These are phyloP conservation scores for Coracopsis vasa DNA, from an alignment of 2,113 vertebrate species.

Conservation along the genomic window DNA sequence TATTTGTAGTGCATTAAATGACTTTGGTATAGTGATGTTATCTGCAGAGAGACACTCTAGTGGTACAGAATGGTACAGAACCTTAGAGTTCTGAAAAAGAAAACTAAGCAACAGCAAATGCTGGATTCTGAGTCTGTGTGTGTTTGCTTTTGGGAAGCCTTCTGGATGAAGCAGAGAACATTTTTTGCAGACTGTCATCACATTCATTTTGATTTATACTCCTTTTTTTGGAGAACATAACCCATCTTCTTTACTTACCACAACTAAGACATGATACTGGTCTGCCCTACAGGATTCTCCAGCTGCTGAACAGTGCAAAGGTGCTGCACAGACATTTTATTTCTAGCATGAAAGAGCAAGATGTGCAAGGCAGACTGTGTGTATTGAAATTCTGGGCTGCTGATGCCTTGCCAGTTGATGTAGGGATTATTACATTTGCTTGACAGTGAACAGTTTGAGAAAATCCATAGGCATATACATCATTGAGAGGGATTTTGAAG, in stretches of 20 bases:
- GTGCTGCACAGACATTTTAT: background rate
- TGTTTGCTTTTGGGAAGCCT: background rate
- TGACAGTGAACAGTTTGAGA: background rate
- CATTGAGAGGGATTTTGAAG: background rate
- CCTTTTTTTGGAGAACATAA: background rate
- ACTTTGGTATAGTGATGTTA: background rate
- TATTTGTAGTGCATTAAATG: background rate
- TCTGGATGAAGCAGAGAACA: background rate
- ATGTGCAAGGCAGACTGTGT: background rate
- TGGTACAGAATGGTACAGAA: background rate
- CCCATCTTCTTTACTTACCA: background rate
- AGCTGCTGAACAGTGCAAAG: background rate
- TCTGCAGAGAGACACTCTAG: background rate
- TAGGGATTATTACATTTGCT: background rate
- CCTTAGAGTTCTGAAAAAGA: background rate
- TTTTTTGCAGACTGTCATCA: background rate
- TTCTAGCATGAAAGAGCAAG: background rate
- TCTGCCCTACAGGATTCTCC: background rate
- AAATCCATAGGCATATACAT: background rate
- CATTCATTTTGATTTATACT: background rate
- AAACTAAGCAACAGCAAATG: background rate
- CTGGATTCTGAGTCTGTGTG: background rate
- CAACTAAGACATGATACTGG: fast-evolving
- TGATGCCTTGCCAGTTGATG: background rate
- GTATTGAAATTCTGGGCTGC: background rate